A percentile compares a stretch with the other conserved stretches of the same genome.
phyloP scores from a whole-genome alignment of 2,797 vertebrate species.

The Prionace glauca region DNA sequence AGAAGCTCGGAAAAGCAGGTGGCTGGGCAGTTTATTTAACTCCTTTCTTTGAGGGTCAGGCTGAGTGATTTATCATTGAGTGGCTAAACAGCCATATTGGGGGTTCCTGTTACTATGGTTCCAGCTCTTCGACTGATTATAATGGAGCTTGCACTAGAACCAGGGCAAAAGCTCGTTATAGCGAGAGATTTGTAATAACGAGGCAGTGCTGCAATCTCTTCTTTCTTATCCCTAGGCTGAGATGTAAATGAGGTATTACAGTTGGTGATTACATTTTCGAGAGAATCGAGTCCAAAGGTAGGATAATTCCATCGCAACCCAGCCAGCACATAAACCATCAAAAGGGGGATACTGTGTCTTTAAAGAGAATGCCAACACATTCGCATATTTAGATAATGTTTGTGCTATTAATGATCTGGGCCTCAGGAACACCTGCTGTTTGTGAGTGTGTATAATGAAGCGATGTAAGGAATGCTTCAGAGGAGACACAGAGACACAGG shows the following conservation, averaged over 20 bases:
- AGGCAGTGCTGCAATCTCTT: not conserved
- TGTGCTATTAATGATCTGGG: constrained; percentile 45
- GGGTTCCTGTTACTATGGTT: not conserved
- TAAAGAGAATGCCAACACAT: constrained; percentile 64
- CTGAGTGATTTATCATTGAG: not conserved
- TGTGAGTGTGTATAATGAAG: constrained; percentile 51
- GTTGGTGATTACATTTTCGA: constrained; percentile 29
- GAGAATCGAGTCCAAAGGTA: constrained; percentile 28
- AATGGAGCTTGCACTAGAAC: constrained; percentile 18
- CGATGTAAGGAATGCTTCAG: constrained; percentile 53
- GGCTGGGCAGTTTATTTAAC: not conserved
- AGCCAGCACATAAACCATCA: constrained; percentile 43
- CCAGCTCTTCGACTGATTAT: constrained; percentile 18
- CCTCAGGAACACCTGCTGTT: constrained; percentile 49
- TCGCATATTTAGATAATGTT: constrained; percentile 53
- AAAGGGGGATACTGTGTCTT: constrained; percentile 68
- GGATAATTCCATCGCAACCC: constrained; percentile 8
- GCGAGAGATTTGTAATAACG: constrained; percentile 29
- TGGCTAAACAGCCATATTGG: not conserved
- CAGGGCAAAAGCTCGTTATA: constrained; percentile 32
- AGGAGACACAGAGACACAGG: constrained; percentile 51
- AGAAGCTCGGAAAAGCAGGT: not conserved
- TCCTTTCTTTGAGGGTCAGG: not conserved
- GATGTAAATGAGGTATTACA: constrained; percentile 36
- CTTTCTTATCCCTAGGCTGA: constrained; percentile 31